These are phyloP conservation scores for Phenganax stokvisi DNA, from an alignment of 92 coral and sea anemone genomes.

Conservation along the genomic window DNA sequence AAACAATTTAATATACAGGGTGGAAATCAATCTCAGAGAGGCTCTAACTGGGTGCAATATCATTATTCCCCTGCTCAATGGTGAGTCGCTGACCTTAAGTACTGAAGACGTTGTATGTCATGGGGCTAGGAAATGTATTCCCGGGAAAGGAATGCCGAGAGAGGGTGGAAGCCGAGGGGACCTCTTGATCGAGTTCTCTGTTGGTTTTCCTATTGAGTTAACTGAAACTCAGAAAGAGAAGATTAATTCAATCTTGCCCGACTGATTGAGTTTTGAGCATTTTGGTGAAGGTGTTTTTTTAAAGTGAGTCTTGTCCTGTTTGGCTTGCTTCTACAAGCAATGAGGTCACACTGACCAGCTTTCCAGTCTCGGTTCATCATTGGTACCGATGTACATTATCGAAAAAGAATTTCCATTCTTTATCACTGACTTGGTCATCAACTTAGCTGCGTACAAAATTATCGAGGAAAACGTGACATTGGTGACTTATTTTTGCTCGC, in stretches of 20 bases:
- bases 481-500: too few relatives aligned
- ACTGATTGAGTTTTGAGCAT: neutral
- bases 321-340: neutral
- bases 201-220: conserved; percentile 62
- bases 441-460: too few relatives aligned
- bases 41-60: conserved; percentile 64
- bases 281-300: neutral
- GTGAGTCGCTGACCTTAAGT: conserved; percentile 51
- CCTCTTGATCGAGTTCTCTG: conserved; percentile 72
- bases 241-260: conserved; percentile 19
- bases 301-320: neutral
- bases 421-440: too few relatives aligned
- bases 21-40: conserved; percentile 74
- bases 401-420: too few relatives aligned
- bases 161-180: conserved; percentile 59
- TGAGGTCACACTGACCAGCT: too few relatives aligned
- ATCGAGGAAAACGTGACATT: too few relatives aligned
- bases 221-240: conserved; percentile 53
- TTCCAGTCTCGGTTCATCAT: too few relatives aligned
- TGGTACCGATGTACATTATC: too few relatives aligned
- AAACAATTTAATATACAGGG: conserved; percentile 67
- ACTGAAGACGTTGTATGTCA: conserved; percentile 62
- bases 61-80: conserved; percentile 61
- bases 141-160: conserved; percentile 85
- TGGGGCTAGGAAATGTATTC: conserved; percentile 53